Base-by-base conservation (phyloP, 2,797 vertebrate genomes). In the Anomalospiza imberbis region DNA sequence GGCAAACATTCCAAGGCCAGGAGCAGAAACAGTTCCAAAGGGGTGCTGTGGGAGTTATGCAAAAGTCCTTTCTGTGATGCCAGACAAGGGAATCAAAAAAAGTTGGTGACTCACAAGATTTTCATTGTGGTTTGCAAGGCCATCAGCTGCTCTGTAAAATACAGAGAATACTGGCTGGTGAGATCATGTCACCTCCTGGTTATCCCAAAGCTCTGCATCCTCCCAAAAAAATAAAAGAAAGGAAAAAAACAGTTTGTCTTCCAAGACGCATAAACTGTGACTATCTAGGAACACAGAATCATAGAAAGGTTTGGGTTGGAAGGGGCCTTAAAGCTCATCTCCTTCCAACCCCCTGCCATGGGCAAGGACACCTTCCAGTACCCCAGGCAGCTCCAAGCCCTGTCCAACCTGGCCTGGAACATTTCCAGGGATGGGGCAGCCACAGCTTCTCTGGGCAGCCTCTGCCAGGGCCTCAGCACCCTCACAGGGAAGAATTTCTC, bases 341-440 rank as follows among this genome's bases (percentile, higher is more conserved):
- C 2, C 2, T 74, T 13, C 34, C 21, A 47, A 40, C 0, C 20
- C 48, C 10, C 25, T 18, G 28, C 57, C 57, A 57, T 4, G 21
- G 32, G 4, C 36, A 63, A 58, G 14, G 44, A 72, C 44, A 57
- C 16, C 6, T 65, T 4, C 40, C 62, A 24, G 12, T 6, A 0
- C 1, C 34, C 40, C 77, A 61, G 15, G 40, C 0, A 24, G 14
- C 40, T 68, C 77, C 34, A 3, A 67, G 26, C 12, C 12, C 17
- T 0, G 0, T 34, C 47, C 53, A 45, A 0, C 29, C 45, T 45
- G 51, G 24, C 45, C 48, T 72, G 14, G 68, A 31, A 0, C 53
- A 40, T 20, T 60, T 0, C 14, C 77, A 81, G 54, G 34, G 62
- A 32, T 81, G 47, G 42, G 34, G 21, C 47, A 67, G n/a, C 29